Evolutionary conservation across 1,140 invertebrate genomes (phyloP), one percentile per base, ranked within the genome.

Genomic region (Leptopilina clavipes): DNA sequence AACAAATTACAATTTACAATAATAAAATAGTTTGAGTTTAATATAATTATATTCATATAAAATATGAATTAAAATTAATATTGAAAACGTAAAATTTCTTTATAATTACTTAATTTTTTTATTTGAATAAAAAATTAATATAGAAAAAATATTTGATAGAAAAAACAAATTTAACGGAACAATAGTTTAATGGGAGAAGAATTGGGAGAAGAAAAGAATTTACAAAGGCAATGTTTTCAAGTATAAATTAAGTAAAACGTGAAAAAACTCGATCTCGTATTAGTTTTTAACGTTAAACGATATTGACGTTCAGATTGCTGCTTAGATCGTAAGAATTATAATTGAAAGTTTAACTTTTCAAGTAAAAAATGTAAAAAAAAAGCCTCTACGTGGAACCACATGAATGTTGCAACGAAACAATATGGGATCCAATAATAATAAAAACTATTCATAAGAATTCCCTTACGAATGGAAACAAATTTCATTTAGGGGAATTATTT

Each of bases 281-380:
- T 52, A 52, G 48, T n/a, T 17, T 52, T 52, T 17, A 52, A 52
- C 48, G 48, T 52, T 52, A 52, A 52, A n/a, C 48, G 48, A 52
- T 52, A 40, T 52, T 52, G 48, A 52, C 48, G 48, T 52, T 52
- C 48, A 52, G 48, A 52, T 52, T 52, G 48, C 48, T 52, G 48
- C 48, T 52, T 52, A 52, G 48, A n/a, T 17, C 3, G n/a, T 52
- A 52, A 52, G 7, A 52, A 17, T 52, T 52, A 8, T 17, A 17
- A 52, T n/a, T 52, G 48, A 52, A 17, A 52, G 48, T 52, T 52
- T 1, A 52, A 17, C 17, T 17, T 52, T n/a, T 17, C 14, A 52
- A 52, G 37, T 40, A 52, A 52, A 52, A 14, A 52, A n/a, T n/a
- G 7, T 52, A 14, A 44, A 45, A 45, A n/a, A n/a, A n/a, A 52